Conservation (phyloP, 2,797 vertebrate genomes). For the Paedocypris micromegethes region DNA sequence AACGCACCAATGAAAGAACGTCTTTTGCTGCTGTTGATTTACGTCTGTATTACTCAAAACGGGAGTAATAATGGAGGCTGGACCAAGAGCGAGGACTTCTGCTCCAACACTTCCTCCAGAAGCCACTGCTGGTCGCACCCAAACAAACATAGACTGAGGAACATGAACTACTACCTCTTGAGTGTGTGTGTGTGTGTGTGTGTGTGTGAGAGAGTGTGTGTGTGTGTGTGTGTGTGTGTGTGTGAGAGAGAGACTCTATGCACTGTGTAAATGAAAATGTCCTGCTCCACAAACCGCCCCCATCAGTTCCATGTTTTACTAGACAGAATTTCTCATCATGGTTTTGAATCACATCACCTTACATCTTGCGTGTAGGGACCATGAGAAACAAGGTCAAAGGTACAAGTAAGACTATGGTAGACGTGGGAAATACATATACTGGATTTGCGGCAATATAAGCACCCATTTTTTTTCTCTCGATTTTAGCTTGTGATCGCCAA, state of each 20-base stretch:
- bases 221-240: constrained; percentile 8
- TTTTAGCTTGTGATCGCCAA: no score
- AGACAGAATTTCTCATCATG: constrained; percentile 31
- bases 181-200: constrained; percentile 10
- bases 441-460: no score
- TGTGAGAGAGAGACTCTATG: constrained; percentile 36
- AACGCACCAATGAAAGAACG: constrained; percentile 9
- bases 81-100: constrained; percentile 29
- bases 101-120: constrained; percentile 25
- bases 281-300: constrained; percentile 9
- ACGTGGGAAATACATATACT: no score
- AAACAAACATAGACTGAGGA: constrained; percentile 25
- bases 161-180: constrained; percentile 47
- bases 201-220: constrained; percentile 2
- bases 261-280: constrained; percentile 39
- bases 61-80: no score
- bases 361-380: no score
- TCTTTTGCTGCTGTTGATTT: constrained; percentile 6
- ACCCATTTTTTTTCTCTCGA: no score
- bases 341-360: neutral
- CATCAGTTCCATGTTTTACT: constrained; percentile 12
- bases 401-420: no score
- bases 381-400: no score
- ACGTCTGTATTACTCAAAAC: no score
- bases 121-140: constrained; percentile 29